phyloP scores from a whole-genome alignment of 2,113 vertebrate species.

The Dicentrarchus labrax region DNA sequence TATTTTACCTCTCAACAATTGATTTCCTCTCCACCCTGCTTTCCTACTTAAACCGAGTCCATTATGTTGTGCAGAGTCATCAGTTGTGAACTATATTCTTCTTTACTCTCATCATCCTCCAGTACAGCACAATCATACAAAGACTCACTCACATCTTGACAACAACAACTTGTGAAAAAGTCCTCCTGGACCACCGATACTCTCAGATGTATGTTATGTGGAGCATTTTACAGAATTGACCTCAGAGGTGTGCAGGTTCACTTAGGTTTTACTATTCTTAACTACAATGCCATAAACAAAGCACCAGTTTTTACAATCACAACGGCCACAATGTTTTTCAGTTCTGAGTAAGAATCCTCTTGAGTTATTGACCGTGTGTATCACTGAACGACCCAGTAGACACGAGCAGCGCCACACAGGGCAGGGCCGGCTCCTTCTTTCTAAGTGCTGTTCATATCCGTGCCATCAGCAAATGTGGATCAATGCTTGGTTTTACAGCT shows the following conservation, averaged over 20 bases:
- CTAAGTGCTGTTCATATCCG: constrained; percentile 77
- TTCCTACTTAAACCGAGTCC: constrained; percentile 69
- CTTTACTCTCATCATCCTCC: constrained; percentile 17
- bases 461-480: constrained; percentile 75
- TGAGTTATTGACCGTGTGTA: constrained; percentile 11
- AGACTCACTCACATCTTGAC: neutral
- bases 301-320: constrained; percentile 16
- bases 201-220: neutral
- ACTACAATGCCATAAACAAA: neutral
- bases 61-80: constrained; percentile 82
- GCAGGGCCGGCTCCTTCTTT: constrained; percentile 65
- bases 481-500: constrained; percentile 78
- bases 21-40: constrained; percentile 67
- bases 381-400: constrained; percentile 31
- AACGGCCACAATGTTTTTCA: neutral
- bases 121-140: constrained; percentile 6
- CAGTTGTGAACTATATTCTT: constrained; percentile 58
- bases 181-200: too few relatives aligned
- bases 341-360: constrained; percentile 26
- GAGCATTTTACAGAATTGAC: neutral
- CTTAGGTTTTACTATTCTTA: constrained; percentile 7
- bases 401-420: constrained; percentile 60
- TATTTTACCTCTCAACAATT: constrained; percentile 72
- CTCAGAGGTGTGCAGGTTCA: neutral
- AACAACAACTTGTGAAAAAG: neutral